Base-by-base conservation (phyloP, 2,113 vertebrate species). In the Epinephelus cyanopodus region DNA sequence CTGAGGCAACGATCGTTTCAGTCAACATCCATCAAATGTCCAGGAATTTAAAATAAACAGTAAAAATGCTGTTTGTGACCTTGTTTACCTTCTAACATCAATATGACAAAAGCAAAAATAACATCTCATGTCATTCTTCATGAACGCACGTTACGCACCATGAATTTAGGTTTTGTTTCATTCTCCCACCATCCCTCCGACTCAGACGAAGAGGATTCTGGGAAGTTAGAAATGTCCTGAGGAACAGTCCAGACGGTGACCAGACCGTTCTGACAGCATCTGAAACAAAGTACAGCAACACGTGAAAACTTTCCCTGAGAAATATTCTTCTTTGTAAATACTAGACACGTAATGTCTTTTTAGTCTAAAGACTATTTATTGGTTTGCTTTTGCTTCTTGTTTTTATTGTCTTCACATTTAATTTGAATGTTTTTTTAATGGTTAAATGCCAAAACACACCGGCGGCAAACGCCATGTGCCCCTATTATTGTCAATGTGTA, bases 181-280 rank as follows among this genome's bases (percentile, higher is more conserved):
- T 85, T 95, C 54, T 99, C 97, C 97, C 97, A 98, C 96, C 97
- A 97, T 70, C 94, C 96, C 83, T 97, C 97, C 13, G 95, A 93
- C 48, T 87, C 92, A 14, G 92, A 56, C n/a, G 93, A 88, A 64
- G 70, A 93, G 71, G 92, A 94, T 75, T 97, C 96, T 77, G 96
- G 54, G 18, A 95, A 92, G 54, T 85, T 71, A 3, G 85, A 81
- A 9, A 92, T 67, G 53, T 97, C 95, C 87, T 98, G 97, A 33
- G 98, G 97, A 85, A 99, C 91, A 1, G 96, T 96, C 98, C 98
- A 99, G 82, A 99, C 97, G 29, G 97, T 97, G 12, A 99, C 97
- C 77, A 98, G 95, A 27, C 98, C 98, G 77, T 93, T 99, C 93
- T 99, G 98, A 86, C 98, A 99, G 48, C 98, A 98, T 83, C 98